phyloP scores from a whole-genome alignment of 2,888 invertebrate species.

The Drosophila algonquin region DNA sequence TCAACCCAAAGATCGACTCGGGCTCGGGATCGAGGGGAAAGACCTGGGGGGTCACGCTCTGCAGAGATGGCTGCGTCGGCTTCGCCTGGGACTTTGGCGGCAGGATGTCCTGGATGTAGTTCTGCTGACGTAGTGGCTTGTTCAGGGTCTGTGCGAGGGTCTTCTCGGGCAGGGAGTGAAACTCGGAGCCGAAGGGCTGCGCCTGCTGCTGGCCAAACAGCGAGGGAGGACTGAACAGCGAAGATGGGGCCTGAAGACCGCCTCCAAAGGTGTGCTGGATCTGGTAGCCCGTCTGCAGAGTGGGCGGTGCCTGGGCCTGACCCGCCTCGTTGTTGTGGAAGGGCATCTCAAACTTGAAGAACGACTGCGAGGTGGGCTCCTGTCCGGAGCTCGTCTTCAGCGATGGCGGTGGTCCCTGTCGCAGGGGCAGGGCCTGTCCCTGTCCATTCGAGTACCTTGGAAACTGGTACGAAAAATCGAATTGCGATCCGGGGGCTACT shows the following conservation, averaged over 20 bases:
- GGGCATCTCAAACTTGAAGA: conserved; percentile 84
- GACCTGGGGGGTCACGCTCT: conserved; percentile 75
- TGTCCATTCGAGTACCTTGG: conserved; percentile 73
- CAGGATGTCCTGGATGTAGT: conserved; percentile 78
- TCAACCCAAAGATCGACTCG: conserved; percentile 68
- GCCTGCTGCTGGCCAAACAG: conserved; percentile 77
- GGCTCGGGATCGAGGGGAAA: conserved; percentile 72
- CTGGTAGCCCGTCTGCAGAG: conserved; percentile 83
- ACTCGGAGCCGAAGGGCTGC: conserved; percentile 79
- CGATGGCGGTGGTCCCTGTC: conserved; percentile 61
- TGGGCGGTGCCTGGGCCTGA: conserved; percentile 65
- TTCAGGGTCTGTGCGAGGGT: conserved; percentile 71
- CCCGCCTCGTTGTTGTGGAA: conserved; percentile 60
- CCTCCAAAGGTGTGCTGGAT: conserved; percentile 82
- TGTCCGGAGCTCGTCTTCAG: conserved; percentile 60
- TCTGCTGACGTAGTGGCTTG: conserved; percentile 80
- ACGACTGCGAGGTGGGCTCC: conserved; percentile 83
- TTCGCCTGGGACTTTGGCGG: conserved; percentile 74
- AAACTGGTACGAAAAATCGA: conserved; percentile 82
- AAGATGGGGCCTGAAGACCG: conserved; percentile 69
- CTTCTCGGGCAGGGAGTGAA: conserved; percentile 71
- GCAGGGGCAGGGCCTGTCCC: conserved; percentile 65
- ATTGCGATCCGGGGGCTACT: conserved; percentile 47
- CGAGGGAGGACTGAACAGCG: conserved; percentile 79
- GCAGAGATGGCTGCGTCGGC: conserved; percentile 72